phyloP scores from a whole-genome alignment of 2,888 invertebrate species.

The Oligia fasciuncula region DNA sequence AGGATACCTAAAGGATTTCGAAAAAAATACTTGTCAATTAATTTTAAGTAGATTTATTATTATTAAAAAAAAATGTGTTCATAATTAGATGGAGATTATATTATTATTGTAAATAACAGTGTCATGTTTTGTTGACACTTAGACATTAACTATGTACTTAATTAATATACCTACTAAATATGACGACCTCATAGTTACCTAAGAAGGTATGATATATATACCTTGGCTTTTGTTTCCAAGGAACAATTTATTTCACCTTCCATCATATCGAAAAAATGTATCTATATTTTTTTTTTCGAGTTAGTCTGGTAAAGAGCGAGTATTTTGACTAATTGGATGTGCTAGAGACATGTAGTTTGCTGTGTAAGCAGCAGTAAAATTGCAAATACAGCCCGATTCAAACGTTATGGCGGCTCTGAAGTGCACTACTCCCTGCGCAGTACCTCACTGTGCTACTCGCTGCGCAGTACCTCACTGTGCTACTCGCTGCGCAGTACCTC shows the following conservation, averaged over 20 bases:
- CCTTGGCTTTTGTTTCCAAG: background rate
- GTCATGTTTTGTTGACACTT: conserved; percentile 43
- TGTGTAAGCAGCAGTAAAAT: background rate
- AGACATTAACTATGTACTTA: background rate
- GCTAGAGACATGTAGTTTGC: background rate
- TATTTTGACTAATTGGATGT: background rate
- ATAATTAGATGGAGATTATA: conserved; percentile 12
- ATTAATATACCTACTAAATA: background rate
- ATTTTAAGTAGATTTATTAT: conserved; percentile 28
- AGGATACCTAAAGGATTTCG: conserved; percentile 4
- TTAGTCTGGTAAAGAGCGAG: too few species aligned
- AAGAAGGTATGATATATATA: background rate
- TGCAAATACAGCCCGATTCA: background rate
- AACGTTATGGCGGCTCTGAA: too few species aligned
- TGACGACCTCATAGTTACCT: conserved; percentile 28
- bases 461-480: too few species aligned
- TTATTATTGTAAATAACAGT: conserved; percentile 36
- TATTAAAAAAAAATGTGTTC: conserved; percentile 34
- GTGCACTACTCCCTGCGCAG: too few species aligned
- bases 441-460: too few species aligned
- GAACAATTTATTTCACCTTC: background rate
- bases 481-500: too few species aligned
- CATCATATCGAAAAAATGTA: background rate
- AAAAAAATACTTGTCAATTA: conserved; percentile 45
- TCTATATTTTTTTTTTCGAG: background rate